These are phyloP conservation scores for Galagoides demidoff DNA, from an alignment of 2,797 vertebrate species.

Conservation along the genomic window DNA sequence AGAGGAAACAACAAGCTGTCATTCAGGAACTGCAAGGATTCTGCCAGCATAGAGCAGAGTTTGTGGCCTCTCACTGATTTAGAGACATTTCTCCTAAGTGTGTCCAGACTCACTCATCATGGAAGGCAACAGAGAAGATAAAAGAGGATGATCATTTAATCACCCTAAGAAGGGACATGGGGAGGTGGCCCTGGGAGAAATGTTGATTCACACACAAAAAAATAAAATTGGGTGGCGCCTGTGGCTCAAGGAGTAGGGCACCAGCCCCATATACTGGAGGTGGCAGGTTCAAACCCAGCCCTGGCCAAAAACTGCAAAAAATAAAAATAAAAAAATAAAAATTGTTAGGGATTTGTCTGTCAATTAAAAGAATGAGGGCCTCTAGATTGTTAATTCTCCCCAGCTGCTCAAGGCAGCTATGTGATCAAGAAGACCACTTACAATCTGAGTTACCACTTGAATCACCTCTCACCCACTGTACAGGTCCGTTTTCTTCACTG, in stretches of 20 bases:
- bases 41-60: not conserved
- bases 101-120: not conserved
- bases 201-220: too few relatives aligned
- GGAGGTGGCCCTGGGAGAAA: not conserved
- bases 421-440: not conserved
- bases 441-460: not conserved
- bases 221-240: too few relatives aligned
- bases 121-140: not conserved
- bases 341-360: not conserved
- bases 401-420: not conserved
- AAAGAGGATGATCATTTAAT: not conserved
- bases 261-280: too few relatives aligned
- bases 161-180: not conserved
- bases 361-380: not conserved
- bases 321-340: not conserved
- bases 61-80: not conserved
- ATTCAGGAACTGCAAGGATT: not conserved
- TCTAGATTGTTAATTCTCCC: not conserved
- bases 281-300: too few relatives aligned
- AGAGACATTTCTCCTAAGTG: not conserved
- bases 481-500: not conserved
- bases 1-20: not conserved
- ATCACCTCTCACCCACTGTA: not conserved
- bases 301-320: too few relatives aligned
- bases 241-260: too few relatives aligned